Conservation (phyloP, 1,140 invertebrate species). For the Bactericera cockerelli region DNA sequence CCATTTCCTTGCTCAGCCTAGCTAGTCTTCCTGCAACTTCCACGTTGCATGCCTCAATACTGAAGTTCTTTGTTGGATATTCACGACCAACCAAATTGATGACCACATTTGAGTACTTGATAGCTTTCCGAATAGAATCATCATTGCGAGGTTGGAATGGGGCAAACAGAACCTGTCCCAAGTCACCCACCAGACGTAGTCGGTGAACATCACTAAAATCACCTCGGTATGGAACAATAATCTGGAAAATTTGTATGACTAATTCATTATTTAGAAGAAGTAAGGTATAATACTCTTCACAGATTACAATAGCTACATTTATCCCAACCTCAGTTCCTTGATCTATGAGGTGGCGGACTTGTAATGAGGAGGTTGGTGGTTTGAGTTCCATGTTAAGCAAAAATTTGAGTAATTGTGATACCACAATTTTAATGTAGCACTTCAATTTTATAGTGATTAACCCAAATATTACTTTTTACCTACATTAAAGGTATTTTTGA, state of each 20-base stretch:
- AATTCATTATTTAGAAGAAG: too few species aligned
- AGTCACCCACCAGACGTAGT: slow-evolving; percentile 76
- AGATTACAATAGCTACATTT: too few species aligned
- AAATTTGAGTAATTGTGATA: too few species aligned
- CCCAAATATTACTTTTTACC: too few species aligned
- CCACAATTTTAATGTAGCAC: too few species aligned
- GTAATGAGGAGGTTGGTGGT: too few species aligned
- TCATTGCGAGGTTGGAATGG: slow-evolving; percentile 77
- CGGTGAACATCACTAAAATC: slow-evolving; percentile 61
- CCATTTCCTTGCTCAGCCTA: slow-evolving; percentile 51
- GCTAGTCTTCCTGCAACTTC: slow-evolving; percentile 56
- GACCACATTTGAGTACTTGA: slow-evolving; percentile 94
- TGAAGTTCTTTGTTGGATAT: slow-evolving; percentile 82
- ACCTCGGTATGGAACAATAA: slow-evolving; percentile 83
- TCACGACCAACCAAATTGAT: slow-evolving; percentile 87
- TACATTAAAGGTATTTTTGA: too few species aligned
- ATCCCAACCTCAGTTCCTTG: too few species aligned
- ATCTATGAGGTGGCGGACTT: too few species aligned
- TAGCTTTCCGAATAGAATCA: slow-evolving; percentile 65
- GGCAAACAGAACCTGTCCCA: slow-evolving; percentile 88
- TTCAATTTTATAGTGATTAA: too few species aligned
- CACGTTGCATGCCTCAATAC: slow-evolving; percentile 64
- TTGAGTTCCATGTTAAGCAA: too few species aligned
- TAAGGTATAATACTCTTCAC: too few species aligned
- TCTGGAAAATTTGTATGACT: slow-evolving; percentile 40